A percentile compares a stretch with the other conserved stretches of the same genome.
phyloP scores from a whole-genome alignment of 2,797 vertebrate genomes.

The Ficedula albicollis region DNA sequence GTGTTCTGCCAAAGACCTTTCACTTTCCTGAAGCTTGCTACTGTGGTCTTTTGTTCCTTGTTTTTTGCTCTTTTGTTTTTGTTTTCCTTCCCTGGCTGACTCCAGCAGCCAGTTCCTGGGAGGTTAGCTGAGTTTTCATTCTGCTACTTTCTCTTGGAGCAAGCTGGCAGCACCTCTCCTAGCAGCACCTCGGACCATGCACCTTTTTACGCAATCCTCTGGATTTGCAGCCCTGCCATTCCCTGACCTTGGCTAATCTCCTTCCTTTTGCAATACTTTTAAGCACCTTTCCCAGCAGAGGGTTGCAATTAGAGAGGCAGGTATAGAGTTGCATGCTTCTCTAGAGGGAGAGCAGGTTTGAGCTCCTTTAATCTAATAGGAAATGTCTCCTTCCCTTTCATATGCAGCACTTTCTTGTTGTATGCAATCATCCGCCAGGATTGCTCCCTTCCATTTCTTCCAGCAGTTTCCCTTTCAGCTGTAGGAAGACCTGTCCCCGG shows the following conservation, averaged over 20 bases:
- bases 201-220: not conserved
- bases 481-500: not conserved
- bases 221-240: not conserved
- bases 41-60: not conserved
- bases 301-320: constrained; percentile 42
- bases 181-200: not conserved
- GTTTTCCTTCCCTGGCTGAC: not conserved
- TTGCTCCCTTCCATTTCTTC: constrained; percentile 22
- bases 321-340: constrained; percentile 4
- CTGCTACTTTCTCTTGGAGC: not conserved
- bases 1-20: not conserved
- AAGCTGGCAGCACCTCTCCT: not conserved
- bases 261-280: constrained; percentile 36
- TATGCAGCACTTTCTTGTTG: constrained; percentile 44
- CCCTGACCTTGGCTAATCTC: constrained; percentile 33
- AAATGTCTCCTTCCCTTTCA: constrained; percentile 46
- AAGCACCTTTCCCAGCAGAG: not conserved
- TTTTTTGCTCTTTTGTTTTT: not conserved
- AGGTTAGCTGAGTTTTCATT: not conserved
- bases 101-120: not conserved
- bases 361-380: constrained; percentile 35
- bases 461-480: not conserved
- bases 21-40: not conserved
- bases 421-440: constrained; percentile 15
- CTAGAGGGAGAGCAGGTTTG: constrained; percentile 42